These are phyloP conservation scores for Icerya purchasi DNA, from an alignment of 2,888 invertebrate genomes.

Conservation along the genomic window DNA sequence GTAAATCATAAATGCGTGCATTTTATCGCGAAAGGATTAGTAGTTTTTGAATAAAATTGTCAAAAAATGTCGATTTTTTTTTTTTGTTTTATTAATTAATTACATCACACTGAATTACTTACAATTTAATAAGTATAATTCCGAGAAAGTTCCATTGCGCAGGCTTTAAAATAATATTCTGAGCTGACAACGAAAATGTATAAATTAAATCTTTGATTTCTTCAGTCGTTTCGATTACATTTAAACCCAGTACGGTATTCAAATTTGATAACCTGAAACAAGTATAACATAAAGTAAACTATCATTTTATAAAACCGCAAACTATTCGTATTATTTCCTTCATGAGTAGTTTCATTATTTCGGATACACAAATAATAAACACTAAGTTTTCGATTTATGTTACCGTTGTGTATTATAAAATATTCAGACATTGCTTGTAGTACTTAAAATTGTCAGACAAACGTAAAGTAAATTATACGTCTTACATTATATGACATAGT, in stretches of 20 bases:
- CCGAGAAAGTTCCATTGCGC: conserved; percentile 47
- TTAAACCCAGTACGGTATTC: not conserved
- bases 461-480: no score
- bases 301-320: no score
- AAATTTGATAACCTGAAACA: not conserved
- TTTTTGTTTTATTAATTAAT: not conserved
- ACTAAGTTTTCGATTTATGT: no score
- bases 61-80: not conserved
- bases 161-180: conserved; percentile 50
- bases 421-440: no score
- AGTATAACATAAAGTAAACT: no score
- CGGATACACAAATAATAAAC: no score
- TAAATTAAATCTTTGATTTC: conserved; percentile 29
- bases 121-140: conserved; percentile 43
- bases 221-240: conserved; percentile 22
- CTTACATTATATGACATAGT: no score
- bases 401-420: no score
- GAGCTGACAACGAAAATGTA: conserved; percentile 42
- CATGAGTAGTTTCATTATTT: no score
- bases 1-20: not conserved
- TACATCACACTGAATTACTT: conserved; percentile 22
- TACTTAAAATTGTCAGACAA: no score
- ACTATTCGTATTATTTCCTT: no score
- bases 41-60: not conserved
- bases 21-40: not conserved